Percentiles rank a stretch among this genome's conserved stretches.
Evolutionary conservation across 2,113 vertebrate genomes (phyloP).

Genomic region (Canis aureus): DNA sequence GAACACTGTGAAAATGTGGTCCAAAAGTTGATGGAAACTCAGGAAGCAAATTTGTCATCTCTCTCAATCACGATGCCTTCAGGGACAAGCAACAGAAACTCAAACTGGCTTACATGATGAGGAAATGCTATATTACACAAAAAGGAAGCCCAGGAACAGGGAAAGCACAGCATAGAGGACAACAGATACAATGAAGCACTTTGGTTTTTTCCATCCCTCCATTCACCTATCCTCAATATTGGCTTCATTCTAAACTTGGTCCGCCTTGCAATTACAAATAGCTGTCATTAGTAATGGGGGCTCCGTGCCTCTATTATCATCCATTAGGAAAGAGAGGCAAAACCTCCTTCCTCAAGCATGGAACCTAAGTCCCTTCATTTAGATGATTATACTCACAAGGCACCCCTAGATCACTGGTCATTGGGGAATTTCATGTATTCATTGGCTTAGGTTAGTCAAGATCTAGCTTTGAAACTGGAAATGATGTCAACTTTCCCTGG

Average conservation of each 20-base stretch:
- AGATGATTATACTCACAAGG: neutral
- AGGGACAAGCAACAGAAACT: neutral
- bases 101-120: neutral
- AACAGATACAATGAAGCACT: neutral
- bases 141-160: neutral
- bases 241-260: neutral
- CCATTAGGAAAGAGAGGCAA: neutral
- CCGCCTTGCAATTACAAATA: neutral
- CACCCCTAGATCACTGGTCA: neutral
- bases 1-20: neutral
- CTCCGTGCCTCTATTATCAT: neutral
- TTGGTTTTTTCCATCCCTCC: neutral
- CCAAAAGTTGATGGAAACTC: neutral
- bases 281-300: neutral
- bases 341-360: neutral
- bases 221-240: neutral
- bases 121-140: neutral
- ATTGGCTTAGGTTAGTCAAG: neutral
- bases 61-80: neutral
- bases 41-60: neutral
- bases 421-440: neutral
- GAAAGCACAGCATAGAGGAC: neutral
- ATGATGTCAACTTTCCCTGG: neutral
- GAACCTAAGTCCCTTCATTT: neutral
- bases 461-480: conserved; percentile 3